These are phyloP conservation scores for Sepioteuthis lessoniana DNA, from an alignment of 2,888 invertebrate genomes.

Conservation along the genomic window DNA sequence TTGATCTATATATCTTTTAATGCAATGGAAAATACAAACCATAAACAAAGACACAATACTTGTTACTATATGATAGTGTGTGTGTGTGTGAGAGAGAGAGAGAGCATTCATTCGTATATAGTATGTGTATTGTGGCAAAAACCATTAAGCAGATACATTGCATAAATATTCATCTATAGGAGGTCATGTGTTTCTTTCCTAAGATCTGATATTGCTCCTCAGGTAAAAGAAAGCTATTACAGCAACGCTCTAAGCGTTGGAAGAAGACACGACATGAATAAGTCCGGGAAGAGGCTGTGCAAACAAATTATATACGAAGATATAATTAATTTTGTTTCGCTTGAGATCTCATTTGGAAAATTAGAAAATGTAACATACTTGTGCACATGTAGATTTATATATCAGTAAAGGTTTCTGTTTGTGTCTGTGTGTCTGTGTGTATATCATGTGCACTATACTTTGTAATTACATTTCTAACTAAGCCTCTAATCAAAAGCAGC, in stretches of 20 bases:
- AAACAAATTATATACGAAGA: conserved; percentile 8
- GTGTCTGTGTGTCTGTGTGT: not conserved
- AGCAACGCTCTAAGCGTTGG: not conserved
- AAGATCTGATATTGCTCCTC: not conserved
- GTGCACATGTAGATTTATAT: not conserved
- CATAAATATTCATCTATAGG: not conserved
- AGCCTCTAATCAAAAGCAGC: not conserved
- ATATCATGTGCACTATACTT: not conserved
- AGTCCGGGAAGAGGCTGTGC: not conserved
- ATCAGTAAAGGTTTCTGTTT: not conserved
- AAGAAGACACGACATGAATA: not conserved
- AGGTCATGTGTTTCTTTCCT: not conserved
- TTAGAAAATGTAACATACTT: not conserved
- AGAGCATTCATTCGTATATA: too few relatives aligned
- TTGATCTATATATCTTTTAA: too few relatives aligned
- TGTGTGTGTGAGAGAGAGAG: too few relatives aligned
- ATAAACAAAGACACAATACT: too few relatives aligned
- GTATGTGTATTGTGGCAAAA: too few relatives aligned
- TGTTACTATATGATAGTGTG: too few relatives aligned
- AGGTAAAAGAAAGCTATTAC: not conserved
- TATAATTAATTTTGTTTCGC: conserved; percentile 23
- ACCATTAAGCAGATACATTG: not conserved
- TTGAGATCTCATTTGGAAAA: conserved; percentile 33
- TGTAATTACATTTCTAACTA: not conserved
- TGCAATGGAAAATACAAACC: too few relatives aligned